These are phyloP conservation scores for Stichopus chloronotus DNA, from an alignment of 35 echinoderm and acorn worm genomes.

Conservation along the genomic window DNA sequence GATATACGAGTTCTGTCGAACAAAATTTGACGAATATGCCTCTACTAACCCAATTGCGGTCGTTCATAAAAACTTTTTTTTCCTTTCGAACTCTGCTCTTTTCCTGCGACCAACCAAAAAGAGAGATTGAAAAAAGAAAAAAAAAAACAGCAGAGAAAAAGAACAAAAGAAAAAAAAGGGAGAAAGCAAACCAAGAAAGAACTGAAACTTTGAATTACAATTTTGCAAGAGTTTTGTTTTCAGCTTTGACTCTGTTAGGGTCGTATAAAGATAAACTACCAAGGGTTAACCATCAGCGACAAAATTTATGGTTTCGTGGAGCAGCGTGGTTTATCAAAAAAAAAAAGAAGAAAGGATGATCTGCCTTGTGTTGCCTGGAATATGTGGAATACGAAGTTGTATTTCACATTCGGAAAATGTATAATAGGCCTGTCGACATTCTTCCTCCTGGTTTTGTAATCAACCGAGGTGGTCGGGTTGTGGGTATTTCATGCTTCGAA, in stretches of 20 bases:
- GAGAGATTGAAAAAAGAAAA: no score
- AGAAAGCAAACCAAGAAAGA: neutral
- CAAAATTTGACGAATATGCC: neutral
- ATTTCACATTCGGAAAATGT: neutral
- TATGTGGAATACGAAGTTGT: neutral
- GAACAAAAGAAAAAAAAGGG: neutral
- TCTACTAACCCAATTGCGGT: slow-evolving; percentile 51
- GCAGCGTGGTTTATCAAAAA: neutral
- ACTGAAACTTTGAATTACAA: neutral
- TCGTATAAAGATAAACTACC: slow-evolving; percentile 12
- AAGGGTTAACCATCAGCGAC: neutral
- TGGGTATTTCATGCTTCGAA: neutral
- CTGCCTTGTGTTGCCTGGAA: slow-evolving; percentile 7
- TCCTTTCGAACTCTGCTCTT: neutral
- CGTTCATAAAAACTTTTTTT: slow-evolving; percentile 38
- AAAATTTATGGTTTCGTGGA: neutral
- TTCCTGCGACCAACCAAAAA: neutral
- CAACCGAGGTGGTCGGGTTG: neutral
- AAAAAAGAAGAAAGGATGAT: neutral
- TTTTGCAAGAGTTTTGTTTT: slow-evolving; percentile 15
- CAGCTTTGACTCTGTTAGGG: neutral
- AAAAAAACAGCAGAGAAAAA: no score
- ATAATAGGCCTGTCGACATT: neutral
- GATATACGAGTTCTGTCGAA: slow-evolving; percentile 8
- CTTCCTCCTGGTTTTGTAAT: neutral